Conservation (phyloP, 2,797 vertebrate genomes). For the Steatocranus sp. region DNA sequence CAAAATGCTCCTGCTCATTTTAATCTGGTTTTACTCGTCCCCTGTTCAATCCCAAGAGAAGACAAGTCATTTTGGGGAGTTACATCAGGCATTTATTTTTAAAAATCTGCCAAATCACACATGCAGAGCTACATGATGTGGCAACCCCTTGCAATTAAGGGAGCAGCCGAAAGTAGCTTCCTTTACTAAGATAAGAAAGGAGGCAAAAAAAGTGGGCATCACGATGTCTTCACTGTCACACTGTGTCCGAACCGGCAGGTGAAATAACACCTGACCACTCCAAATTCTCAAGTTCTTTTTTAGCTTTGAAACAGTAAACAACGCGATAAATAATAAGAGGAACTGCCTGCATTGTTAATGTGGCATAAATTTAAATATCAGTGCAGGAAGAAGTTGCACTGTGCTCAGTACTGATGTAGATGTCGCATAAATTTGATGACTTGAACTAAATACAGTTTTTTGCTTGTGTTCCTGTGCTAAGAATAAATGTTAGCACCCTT, state of each 20-base stretch:
- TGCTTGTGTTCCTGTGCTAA: background rate
- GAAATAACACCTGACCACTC: background rate
- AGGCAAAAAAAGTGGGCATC: background rate
- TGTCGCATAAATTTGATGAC: background rate
- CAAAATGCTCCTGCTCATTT: background rate
- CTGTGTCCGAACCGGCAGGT: background rate
- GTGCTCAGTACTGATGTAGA: background rate
- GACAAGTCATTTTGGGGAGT: background rate
- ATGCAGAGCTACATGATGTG: background rate
- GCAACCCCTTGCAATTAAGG: background rate
- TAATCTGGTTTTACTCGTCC: fast-evolving
- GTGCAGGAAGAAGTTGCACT: background rate
- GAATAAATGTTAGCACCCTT: background rate
- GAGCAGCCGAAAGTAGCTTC: background rate
- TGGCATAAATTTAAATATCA: background rate
- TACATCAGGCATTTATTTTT: background rate
- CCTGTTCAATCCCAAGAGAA: background rate
- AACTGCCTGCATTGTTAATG: background rate
- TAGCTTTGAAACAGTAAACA: background rate
- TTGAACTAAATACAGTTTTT: background rate
- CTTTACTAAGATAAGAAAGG: background rate
- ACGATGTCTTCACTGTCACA: background rate
- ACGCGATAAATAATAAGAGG: background rate
- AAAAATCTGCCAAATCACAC: background rate
- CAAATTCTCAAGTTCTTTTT: background rate